Percentiles rank a stretch among this genome's conserved stretches.
phyloP scores from a whole-genome alignment of 2,113 vertebrate genomes.

The Melanerpes aurifrons region DNA sequence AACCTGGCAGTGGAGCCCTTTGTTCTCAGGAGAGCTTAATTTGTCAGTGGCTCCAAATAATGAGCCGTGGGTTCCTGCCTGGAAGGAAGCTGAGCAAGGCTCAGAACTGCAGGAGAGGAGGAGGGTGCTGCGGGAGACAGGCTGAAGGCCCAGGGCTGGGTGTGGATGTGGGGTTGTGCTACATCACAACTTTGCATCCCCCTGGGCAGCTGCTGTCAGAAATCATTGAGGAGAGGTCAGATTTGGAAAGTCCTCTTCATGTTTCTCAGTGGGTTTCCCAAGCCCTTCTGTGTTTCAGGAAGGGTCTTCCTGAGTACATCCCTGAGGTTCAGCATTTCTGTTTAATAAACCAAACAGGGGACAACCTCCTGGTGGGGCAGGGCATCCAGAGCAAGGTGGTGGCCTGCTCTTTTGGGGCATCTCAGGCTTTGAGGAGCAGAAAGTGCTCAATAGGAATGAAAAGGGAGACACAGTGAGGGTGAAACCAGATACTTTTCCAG shows the following conservation, averaged over 20 bases:
- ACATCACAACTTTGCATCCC: background rate
- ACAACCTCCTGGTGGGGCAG: background rate
- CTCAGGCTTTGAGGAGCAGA: background rate
- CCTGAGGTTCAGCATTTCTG: background rate
- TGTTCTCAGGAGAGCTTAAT: background rate
- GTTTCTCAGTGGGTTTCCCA: background rate
- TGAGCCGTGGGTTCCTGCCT: background rate
- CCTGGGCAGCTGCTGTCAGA: background rate
- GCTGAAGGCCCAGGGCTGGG: background rate
- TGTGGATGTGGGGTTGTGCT: background rate
- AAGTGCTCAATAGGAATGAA: background rate
- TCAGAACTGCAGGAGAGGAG: background rate
- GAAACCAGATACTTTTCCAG: background rate
- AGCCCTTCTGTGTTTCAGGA: background rate
- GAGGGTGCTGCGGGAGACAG: background rate
- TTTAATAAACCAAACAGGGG: background rate
- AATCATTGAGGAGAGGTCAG: fast-evolving
- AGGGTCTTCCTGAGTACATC: background rate
- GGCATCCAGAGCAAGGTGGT: background rate
- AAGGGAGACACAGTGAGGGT: background rate
- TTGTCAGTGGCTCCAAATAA: fast-evolving
- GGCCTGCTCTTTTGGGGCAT: background rate
- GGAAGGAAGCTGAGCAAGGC: background rate
- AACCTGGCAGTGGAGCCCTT: background rate
- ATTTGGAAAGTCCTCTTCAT: background rate